Evolutionary conservation across 2,797 vertebrate genomes (phyloP), one percentile per base, ranked within the genome.

Genomic region (Psittacula derbiana): DNA sequence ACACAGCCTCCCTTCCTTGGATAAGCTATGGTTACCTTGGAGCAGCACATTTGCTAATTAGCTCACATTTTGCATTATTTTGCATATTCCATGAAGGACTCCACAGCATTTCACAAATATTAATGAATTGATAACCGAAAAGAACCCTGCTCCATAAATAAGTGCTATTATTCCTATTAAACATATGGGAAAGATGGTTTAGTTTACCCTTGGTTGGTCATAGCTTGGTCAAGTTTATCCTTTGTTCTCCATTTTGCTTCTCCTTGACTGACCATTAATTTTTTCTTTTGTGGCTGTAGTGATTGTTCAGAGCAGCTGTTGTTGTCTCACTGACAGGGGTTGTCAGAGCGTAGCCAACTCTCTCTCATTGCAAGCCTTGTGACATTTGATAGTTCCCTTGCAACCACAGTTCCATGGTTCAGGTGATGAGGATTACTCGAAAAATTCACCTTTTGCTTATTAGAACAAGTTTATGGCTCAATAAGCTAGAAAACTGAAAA

Each of bases 401-500:
- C 75, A 79, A 64, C 15, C 12, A 36, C 62, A 60, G 25, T n/a
- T 84, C 53, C 76, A 11, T 20, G 58, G 47, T 64, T 90, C 78
- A 67, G 61, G 52, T 71, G 43, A 91, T 67, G 38, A 76, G 55
- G 40, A 70, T 87, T 81, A 85, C 40, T 66, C 70, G 40, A 93
- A 40, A 94, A 93, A 90, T 78, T 88, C 44, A 75, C 53, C 43
- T 90, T 81, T 88, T 92, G 61, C 16, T 80, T 86, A 40, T 88
- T 50, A 36, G 13, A 88, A 67, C 18, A 90, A 83, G 33, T 52
- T 82, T 44, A 58, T 40, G 28, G 31, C 60, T 95, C 86, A 86
- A 1, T 69, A 62, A 82, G 17, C 49, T 61, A 82, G 69, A 73
- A 85, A 72, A 67, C 24, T 65, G 44, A 67, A 89, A 96, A 89